Conservation (phyloP, 2,113 vertebrate genomes). For the Alethe castanea region DNA sequence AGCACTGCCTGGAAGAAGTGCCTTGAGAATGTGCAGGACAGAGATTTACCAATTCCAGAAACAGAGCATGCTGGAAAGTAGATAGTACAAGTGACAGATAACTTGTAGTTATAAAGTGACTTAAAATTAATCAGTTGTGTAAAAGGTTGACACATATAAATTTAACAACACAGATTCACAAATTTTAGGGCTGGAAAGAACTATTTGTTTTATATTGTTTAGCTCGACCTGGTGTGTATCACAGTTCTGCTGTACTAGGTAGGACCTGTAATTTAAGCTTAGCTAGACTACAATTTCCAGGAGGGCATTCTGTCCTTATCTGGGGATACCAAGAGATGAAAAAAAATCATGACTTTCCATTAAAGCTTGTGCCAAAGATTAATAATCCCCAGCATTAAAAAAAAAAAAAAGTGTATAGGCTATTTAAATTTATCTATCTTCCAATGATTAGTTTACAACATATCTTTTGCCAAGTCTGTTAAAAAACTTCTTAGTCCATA, state of each 20-base stretch:
- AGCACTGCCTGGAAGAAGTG: background rate
- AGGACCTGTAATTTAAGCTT: background rate
- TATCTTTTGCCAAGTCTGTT: background rate
- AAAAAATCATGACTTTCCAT: background rate
- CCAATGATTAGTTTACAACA: background rate
- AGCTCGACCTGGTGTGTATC: rapidly evolving
- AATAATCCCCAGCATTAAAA: background rate
- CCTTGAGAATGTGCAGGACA: background rate
- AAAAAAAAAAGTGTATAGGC: background rate
- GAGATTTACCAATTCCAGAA: background rate
- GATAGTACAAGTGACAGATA: background rate
- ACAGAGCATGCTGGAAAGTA: background rate
- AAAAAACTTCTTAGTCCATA: background rate
- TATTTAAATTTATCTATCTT: background rate
- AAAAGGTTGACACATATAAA: background rate
- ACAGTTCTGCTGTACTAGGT: background rate
- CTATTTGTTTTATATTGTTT: background rate
- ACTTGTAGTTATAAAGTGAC: background rate
- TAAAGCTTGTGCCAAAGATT: background rate
- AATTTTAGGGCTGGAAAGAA: background rate
- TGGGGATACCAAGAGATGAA: background rate
- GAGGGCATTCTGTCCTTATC: background rate
- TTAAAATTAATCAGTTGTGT: background rate
- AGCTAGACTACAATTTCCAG: background rate
- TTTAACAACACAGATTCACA: background rate